Conservation (phyloP, 2,797 vertebrate genomes). For the Clarias laeviceps region DNA sequence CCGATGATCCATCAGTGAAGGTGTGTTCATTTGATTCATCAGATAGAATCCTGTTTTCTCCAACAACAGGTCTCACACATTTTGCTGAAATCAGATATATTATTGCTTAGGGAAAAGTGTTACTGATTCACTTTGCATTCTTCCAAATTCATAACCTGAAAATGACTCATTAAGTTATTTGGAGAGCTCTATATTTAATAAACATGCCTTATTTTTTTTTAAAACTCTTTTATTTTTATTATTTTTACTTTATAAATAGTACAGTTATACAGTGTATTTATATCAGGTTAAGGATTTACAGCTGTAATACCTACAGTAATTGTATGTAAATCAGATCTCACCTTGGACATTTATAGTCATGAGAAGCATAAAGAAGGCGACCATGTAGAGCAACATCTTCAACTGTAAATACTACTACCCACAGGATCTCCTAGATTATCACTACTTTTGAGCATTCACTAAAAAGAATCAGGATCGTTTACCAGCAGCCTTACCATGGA, state of each 20-base stretch:
- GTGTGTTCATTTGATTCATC: fast-evolving
- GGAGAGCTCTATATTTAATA: too few relatives aligned
- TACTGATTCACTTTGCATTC: neutral
- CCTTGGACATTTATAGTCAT: slow-evolving; percentile 10
- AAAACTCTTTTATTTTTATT: too few relatives aligned
- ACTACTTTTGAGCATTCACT: neutral
- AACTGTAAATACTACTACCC: neutral
- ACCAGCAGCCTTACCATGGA: neutral
- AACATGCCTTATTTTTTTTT: too few relatives aligned
- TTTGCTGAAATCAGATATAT: slow-evolving; percentile 30
- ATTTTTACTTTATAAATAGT: too few relatives aligned
- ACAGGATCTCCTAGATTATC: too few relatives aligned
- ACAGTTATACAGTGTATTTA: too few relatives aligned
- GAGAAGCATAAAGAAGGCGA: neutral
- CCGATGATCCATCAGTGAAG: slow-evolving; percentile 11
- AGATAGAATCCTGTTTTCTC: slow-evolving; percentile 29
- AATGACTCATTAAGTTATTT: neutral
- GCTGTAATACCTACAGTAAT: neutral
- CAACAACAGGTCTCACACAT: slow-evolving; percentile 43
- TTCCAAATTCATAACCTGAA: neutral
- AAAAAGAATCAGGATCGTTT: too few relatives aligned
- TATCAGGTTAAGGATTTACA: neutral
- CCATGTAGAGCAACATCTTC: neutral
- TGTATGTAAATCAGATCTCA: neutral
- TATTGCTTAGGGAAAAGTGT: neutral